A percentile compares a stretch with the other conserved stretches of the same genome.
These are phyloP conservation scores for Branchipolynoe longqiensis DNA, from an alignment of 2,888 invertebrate genomes.

Conservation along the genomic window DNA sequence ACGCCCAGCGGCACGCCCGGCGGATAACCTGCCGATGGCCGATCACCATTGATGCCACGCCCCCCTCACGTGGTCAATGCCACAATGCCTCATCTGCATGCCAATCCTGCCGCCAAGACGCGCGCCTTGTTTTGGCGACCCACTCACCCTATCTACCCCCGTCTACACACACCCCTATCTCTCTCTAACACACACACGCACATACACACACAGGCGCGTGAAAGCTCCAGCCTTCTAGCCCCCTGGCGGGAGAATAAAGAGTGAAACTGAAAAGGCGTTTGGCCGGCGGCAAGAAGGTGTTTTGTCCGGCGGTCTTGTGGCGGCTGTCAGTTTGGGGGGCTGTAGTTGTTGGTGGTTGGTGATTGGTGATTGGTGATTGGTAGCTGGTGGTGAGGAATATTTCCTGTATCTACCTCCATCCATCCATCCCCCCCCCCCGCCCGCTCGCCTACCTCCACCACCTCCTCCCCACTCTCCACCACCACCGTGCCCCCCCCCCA, in stretches of 20 bases:
- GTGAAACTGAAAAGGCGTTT: conserved; percentile 17
- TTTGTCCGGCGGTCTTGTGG: background rate
- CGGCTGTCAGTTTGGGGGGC: background rate
- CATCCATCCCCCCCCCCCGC: too few relatives aligned
- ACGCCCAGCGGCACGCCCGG: background rate
- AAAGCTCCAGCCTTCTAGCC: too few relatives aligned
- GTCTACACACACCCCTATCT: too few relatives aligned
- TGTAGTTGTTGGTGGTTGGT: background rate
- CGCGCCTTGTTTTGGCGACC: background rate
- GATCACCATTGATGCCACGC: conserved; percentile 10
- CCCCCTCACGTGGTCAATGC: conserved; percentile 10
- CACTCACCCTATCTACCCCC: too few relatives aligned
- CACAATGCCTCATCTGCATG: conserved; percentile 48
- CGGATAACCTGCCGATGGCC: conserved; percentile 22
- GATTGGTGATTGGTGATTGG: too few relatives aligned
- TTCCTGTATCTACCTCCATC: too few relatives aligned
- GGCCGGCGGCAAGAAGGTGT: background rate
- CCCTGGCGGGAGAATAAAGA: background rate
- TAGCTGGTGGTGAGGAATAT: too few relatives aligned
- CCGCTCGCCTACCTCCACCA: too few relatives aligned
- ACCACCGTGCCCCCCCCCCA: too few relatives aligned
- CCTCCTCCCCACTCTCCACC: too few relatives aligned
- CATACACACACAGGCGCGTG: too few relatives aligned
- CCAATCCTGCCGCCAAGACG: conserved; percentile 9
- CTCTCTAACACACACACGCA: too few relatives aligned